Conservation (phyloP, 2,888 invertebrate genomes). For the Drosophila anceps region DNA sequence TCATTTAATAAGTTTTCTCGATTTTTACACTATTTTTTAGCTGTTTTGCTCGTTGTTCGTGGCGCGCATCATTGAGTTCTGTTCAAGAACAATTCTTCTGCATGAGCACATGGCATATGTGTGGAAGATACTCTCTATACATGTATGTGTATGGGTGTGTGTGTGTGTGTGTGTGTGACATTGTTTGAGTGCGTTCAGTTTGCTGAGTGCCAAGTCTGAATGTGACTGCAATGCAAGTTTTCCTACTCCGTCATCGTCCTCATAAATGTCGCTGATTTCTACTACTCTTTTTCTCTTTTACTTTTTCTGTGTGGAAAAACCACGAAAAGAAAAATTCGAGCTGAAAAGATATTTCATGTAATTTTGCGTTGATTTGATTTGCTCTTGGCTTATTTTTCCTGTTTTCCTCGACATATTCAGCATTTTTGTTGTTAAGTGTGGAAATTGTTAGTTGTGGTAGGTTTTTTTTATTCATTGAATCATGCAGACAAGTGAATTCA, state of each 20-base stretch:
- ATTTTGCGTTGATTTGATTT: conserved; percentile 48
- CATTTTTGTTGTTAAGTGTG: conserved; percentile 2
- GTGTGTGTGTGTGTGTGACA: conserved; percentile 31
- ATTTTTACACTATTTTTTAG: conserved; percentile 29
- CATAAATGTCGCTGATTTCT: conserved; percentile 64
- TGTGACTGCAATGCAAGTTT: conserved; percentile 63
- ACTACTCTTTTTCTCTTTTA: conserved; percentile 3
- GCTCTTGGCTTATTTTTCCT: conserved; percentile 19
- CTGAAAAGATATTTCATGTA: conserved; percentile 33
- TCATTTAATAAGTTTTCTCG: background rate
- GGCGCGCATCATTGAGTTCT: conserved; percentile 64
- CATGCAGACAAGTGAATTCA: background rate
- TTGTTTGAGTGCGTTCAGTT: conserved; percentile 45
- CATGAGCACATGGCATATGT: conserved; percentile 29
- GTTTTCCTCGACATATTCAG: conserved; percentile 7
- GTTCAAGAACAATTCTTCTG: conserved; percentile 74
- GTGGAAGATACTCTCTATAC: conserved; percentile 3
- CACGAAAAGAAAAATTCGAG: conserved; percentile 15
- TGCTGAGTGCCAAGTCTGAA: conserved; percentile 34
- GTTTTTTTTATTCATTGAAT: background rate
- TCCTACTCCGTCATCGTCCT: conserved; percentile 45
- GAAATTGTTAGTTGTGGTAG: conserved; percentile 9
- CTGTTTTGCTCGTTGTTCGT: conserved; percentile 44
- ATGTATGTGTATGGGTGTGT: conserved; percentile 11
- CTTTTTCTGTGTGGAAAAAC: background rate